These are phyloP conservation scores for Oncorhynchus clarkii DNA, from an alignment of 2,113 vertebrate species.

Conservation along the genomic window DNA sequence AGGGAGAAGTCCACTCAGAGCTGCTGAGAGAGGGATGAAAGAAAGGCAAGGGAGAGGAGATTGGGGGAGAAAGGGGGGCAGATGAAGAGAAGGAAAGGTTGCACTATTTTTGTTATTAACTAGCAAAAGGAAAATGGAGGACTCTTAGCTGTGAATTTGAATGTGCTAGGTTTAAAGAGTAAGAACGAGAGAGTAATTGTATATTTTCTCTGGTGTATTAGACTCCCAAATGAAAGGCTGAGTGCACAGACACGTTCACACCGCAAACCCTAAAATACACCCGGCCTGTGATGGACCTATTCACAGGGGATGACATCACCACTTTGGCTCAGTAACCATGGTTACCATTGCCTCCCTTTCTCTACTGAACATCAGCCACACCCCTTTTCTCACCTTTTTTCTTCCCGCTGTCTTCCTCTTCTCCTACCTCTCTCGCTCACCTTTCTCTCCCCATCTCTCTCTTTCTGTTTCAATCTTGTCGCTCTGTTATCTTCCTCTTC, in stretches of 20 bases:
- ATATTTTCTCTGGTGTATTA: conserved; percentile 14
- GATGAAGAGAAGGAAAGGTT: not conserved
- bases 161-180: not conserved
- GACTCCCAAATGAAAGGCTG: conserved; percentile 19
- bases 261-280: conserved; percentile 11
- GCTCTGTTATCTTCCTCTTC: not conserved
- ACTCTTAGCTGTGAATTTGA: not conserved
- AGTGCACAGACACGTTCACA: conserved; percentile 11
- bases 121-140: not conserved
- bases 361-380: conserved; percentile 41
- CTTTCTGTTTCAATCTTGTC: not conserved
- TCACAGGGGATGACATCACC: conserved; percentile 58
- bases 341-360: conserved; percentile 52
- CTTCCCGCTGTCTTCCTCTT: not conserved
- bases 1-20: not conserved
- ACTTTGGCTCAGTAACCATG: conserved; percentile 62
- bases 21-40: not conserved
- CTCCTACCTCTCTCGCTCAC: not conserved
- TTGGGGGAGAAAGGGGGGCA: not conserved
- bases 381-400: conserved; percentile 15
- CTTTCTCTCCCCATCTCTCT: not conserved
- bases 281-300: conserved; percentile 27
- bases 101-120: not conserved
- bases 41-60: not conserved
- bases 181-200: not conserved